Base-by-base conservation (phyloP, 1,140 invertebrate species). In the Metaphire vulgaris region DNA sequence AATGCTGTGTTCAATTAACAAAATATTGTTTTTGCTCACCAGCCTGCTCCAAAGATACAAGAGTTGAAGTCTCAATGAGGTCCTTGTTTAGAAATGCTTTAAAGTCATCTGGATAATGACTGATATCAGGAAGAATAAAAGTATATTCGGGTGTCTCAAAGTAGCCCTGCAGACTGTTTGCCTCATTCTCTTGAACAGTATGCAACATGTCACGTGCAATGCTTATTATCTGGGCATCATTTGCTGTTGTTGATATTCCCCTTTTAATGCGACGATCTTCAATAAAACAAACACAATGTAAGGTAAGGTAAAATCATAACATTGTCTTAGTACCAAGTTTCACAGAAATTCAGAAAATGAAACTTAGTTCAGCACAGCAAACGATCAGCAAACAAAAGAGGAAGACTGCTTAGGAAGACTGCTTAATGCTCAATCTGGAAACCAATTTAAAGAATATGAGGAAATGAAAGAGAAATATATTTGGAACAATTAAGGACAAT, bases 71-170 rank as follows among this genome's bases (percentile, higher is more conserved):
- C 83, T 95, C 93, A 76, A 96, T 92, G 16, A 96, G 86, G 85
- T 96, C 94, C 84, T 92, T 92, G 82, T 95, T 92, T 79, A 96
- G 86, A 87, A 94, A 96, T 83, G 90, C 89, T 78, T 91, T 89
- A 85, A 92, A 92, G 76, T 90, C 89, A 34, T 89, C 88, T 81
- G 91, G 89, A 84, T 93, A 92, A 34, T 90, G 88, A 2, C 91
- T 90, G 73, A 96, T 88, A 84, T 95, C 92, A 0, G 94, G 94
- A 76, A 96, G 88, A 33, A 92, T 90, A 81, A 96, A 93, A 56
- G 93, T 94, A 83, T 77, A 77, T 56, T 77, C 71, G 1, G 75
- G 75, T 15, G 77, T 76, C n/a, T 78, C 75, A 12, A 56, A 12
- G 41, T 12, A 56, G 21, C 41, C 41, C 41, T 56, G 41, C 6